phyloP scores from a whole-genome alignment of 2,888 invertebrate species.

The Tricholauxania praeusta region DNA sequence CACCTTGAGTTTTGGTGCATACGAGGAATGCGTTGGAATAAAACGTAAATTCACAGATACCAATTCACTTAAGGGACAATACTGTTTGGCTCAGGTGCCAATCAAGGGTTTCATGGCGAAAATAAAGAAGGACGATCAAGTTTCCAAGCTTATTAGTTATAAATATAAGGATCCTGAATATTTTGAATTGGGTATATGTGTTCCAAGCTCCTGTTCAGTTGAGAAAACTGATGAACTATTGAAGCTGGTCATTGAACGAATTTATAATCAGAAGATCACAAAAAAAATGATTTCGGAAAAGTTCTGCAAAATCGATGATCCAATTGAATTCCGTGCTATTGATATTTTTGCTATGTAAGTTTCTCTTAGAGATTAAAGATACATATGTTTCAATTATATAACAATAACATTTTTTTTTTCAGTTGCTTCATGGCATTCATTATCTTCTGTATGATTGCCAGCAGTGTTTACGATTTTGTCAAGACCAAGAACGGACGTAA shows the following conservation, averaged over 20 bases:
- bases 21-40: constrained; percentile 68
- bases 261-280: constrained; percentile 45
- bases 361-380: constrained; percentile 22
- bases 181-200: constrained; percentile 63
- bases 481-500: constrained; percentile 60
- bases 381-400: not conserved
- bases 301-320: constrained; percentile 58
- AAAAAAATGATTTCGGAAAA: constrained; percentile 50
- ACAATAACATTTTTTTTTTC: constrained; percentile 3
- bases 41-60: constrained; percentile 48
- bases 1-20: constrained; percentile 67
- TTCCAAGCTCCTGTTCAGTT: constrained; percentile 63
- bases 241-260: constrained; percentile 49
- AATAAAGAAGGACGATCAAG: constrained; percentile 52
- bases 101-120: constrained; percentile 52
- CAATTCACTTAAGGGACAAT: constrained; percentile 63
- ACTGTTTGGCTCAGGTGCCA: constrained; percentile 64
- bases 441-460: constrained; percentile 56
- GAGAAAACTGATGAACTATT: constrained; percentile 53
- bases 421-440: constrained; percentile 61
- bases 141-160: constrained; percentile 54
- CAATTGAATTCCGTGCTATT: constrained; percentile 55
- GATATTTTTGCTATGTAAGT: constrained; percentile 66
- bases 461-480: constrained; percentile 62
- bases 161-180: constrained; percentile 55